A percentile compares a stretch with the other conserved stretches of the same genome.
Conservation (phyloP, 2,888 invertebrate genomes). For the Ennomos erosarius region DNA sequence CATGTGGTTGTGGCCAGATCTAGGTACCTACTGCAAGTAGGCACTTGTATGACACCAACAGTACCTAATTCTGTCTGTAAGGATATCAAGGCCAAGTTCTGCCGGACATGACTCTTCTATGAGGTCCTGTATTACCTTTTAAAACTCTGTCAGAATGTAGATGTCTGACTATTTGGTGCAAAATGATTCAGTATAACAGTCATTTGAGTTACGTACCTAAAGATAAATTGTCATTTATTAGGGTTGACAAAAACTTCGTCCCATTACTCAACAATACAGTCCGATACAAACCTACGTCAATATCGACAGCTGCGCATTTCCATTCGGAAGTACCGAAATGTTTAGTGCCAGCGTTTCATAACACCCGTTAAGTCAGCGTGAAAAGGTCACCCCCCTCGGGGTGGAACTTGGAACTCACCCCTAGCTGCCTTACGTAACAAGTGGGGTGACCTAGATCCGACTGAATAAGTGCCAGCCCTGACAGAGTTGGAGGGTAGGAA, state of each 20-base stretch:
- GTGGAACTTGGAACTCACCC: slow-evolving; percentile 20
- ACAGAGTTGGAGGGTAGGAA: slow-evolving; percentile 4
- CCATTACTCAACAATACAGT: not conserved
- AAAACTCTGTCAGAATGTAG: too few relatives aligned
- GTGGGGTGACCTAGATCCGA: slow-evolving; percentile 42
- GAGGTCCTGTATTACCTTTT: slow-evolving; percentile 8
- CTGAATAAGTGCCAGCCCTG: slow-evolving; percentile 19
- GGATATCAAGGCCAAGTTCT: slow-evolving; percentile 34
- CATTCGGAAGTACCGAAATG: slow-evolving; percentile 20
- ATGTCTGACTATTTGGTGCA: too few relatives aligned
- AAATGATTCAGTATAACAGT: too few relatives aligned
- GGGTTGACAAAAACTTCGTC: too few relatives aligned
- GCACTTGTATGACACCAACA: slow-evolving; percentile 16
- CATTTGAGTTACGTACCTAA: too few relatives aligned
- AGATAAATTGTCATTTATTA: too few relatives aligned
- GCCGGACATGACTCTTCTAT: slow-evolving; percentile 27
- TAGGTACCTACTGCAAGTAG: not conserved
- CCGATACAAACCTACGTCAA: slow-evolving; percentile 1
- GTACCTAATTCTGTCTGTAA: not conserved
- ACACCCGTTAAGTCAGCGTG: slow-evolving; percentile 17
- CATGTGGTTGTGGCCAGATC: not conserved
- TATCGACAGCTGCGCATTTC: slow-evolving; percentile 21
- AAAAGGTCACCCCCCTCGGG: slow-evolving; percentile 35
- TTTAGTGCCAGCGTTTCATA: slow-evolving; percentile 20
- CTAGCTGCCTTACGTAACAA: slow-evolving; percentile 40